These are phyloP conservation scores for Hanleya hanleyi DNA, from an alignment of 2,888 invertebrate species.

Conservation along the genomic window DNA sequence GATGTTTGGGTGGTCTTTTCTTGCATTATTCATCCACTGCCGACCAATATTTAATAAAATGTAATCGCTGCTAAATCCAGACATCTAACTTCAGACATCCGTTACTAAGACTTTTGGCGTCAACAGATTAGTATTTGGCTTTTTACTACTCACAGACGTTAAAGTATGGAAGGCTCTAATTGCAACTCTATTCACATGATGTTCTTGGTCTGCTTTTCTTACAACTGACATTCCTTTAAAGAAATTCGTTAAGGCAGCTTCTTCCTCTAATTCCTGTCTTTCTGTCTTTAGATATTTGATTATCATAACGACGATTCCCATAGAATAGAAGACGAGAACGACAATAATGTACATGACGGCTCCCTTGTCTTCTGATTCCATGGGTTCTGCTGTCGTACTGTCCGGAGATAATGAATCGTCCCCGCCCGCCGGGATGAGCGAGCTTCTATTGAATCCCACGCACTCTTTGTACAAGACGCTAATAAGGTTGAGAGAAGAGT, in stretches of 20 bases:
- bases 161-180: conserved; percentile 64
- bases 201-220: conserved; percentile 42
- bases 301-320: conserved; percentile 63
- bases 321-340: conserved; percentile 60
- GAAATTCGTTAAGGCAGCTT: conserved; percentile 57
- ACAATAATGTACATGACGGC: conserved; percentile 63
- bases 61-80: too few relatives aligned
- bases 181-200: conserved; percentile 58
- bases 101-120: neutral
- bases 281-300: conserved; percentile 61
- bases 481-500: neutral
- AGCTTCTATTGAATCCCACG: neutral
- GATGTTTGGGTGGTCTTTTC: too few relatives aligned
- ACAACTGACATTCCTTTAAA: conserved; percentile 60
- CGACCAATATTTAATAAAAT: too few relatives aligned
- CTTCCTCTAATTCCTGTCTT: conserved; percentile 59
- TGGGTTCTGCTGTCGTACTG: too few relatives aligned
- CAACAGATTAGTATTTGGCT: neutral
- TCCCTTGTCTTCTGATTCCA: conserved; percentile 49
- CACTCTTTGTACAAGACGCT: neutral
- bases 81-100: neutral
- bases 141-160: conserved; percentile 45
- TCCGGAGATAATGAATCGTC: too few relatives aligned
- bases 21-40: too few relatives aligned
- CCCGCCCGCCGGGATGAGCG: neutral